Evolutionary conservation across 2,797 vertebrate species (phyloP).

Genomic region (Hydrophis major): DNA sequence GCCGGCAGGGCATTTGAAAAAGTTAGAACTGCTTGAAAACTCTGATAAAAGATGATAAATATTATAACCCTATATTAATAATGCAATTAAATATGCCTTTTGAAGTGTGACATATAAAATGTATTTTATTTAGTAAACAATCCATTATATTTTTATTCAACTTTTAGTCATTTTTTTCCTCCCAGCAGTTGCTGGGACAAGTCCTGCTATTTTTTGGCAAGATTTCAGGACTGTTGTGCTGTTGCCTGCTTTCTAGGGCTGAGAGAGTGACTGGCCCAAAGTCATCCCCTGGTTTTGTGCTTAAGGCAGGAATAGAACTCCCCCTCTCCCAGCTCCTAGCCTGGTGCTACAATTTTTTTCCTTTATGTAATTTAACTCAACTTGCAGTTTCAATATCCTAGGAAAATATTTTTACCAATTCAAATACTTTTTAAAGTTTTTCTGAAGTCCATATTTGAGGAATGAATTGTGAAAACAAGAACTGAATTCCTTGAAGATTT

Average conservation of each 20-base stretch:
- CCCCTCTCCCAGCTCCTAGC: neutral
- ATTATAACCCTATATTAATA: conserved; percentile 3
- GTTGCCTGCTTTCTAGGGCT: neutral
- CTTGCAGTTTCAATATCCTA: conserved; percentile 39
- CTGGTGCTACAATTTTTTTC: neutral
- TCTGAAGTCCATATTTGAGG: rapidly evolving
- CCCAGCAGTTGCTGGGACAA: neutral
- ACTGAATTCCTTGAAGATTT: neutral
- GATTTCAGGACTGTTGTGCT: neutral
- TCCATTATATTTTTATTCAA: conserved; percentile 10
- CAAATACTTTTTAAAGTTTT: conserved; percentile 23
- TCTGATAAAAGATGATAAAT: conserved; percentile 11
- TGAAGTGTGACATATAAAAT: conserved; percentile 5
- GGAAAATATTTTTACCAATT: conserved; percentile 58
- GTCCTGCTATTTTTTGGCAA: neutral
- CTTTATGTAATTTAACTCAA: conserved; percentile 26
- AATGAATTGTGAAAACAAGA: neutral
- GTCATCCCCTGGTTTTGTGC: neutral
- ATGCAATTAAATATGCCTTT: neutral
- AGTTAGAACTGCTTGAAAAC: neutral
- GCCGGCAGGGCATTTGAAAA: neutral
- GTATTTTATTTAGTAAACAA: neutral
- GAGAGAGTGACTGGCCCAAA: neutral
- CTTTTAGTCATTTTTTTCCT: neutral
- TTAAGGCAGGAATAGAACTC: neutral